Evolutionary conservation across 2,797 vertebrate genomes (phyloP).

Genomic region (Ctenosaura bakeri): DNA sequence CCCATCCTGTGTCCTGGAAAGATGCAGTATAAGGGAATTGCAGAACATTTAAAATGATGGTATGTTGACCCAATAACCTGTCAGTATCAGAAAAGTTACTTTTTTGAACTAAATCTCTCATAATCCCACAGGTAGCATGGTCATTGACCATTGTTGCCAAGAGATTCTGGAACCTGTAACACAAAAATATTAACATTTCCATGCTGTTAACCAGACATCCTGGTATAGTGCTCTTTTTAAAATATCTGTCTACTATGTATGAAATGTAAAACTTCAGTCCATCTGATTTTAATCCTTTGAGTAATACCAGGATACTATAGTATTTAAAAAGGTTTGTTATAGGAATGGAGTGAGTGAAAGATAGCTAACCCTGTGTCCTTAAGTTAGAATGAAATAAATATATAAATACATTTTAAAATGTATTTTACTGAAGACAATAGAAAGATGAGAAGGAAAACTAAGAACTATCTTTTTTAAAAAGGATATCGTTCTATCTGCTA

Average conservation of each 20-base stretch:
- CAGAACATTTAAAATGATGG: not conserved
- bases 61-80: not conserved
- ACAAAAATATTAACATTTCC: too few species aligned
- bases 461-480: not conserved
- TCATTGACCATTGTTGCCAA: too few species aligned
- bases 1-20: not conserved
- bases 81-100: not conserved
- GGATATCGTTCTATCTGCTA: not conserved
- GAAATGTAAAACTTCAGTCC: not conserved
- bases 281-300: not conserved
- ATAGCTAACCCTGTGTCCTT: not conserved
- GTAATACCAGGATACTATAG: too few species aligned
- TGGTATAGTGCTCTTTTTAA: not conserved
- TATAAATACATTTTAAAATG: constrained; percentile 34
- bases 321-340: not conserved
- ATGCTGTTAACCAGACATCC: too few species aligned
- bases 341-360: not conserved
- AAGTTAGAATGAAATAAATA: not conserved
- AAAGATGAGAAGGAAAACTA: not conserved
- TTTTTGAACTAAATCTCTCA: too few species aligned
- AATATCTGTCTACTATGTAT: not conserved
- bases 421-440: constrained; percentile 23
- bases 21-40: not conserved
- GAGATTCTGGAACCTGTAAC: too few species aligned
- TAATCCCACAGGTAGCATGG: too few species aligned